Base-by-base conservation (phyloP, 2,888 invertebrate genomes). In the Enchytraeus crypticus region DNA sequence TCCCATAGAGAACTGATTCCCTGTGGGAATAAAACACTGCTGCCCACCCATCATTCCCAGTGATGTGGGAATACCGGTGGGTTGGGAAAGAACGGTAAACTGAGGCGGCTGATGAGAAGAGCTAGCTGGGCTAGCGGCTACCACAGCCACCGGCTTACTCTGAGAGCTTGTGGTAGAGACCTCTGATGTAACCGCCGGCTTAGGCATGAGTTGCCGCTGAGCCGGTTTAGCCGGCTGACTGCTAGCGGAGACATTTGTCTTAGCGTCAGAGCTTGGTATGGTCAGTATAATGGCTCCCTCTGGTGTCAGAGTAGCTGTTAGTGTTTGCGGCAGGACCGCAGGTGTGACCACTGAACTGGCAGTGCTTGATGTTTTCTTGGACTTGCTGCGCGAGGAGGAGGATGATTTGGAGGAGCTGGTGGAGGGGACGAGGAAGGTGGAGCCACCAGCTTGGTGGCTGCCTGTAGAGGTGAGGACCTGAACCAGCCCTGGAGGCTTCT, bases 211-310 rank as follows among this genome's bases (percentile, higher is more conserved):
- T 2, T 59, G 56, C 11, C 69, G 46, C n/a, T 61, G 66, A 8
- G 53, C 58, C 21, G 55, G 32, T 53, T 65, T 68, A 18, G 43
- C 27, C 21, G 47, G n/a, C 11, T 46, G 43, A 23, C 29, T 27
- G n/a, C 2, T 51, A 2, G 32, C 2, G 4, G 5, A 29, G 2
- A 11, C 29, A n/a, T 29, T 29, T 2, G 29, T 34, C 34, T 30
- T 53, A 8, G 38, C 27, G 18, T 38, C 27, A 3, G 27, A 21
- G 29, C 26, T 18, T 18, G 57, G 57, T 26, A 57, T 57, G 1
- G 72, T 72, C 32, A 77, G 64, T 30, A 77, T 67, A 30, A 77
- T 73, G 1, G 74, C 71, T 4, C 73, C 73, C 43, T 70, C 69
- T 5, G 69, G 63, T 14, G 67, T 64, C 26, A 67, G 46, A 60